These are phyloP conservation scores for Cliona cf. orientalis DNA, from an alignment of 37 sponge, comb jelly and placozoan genomes.

Conservation along the genomic window DNA sequence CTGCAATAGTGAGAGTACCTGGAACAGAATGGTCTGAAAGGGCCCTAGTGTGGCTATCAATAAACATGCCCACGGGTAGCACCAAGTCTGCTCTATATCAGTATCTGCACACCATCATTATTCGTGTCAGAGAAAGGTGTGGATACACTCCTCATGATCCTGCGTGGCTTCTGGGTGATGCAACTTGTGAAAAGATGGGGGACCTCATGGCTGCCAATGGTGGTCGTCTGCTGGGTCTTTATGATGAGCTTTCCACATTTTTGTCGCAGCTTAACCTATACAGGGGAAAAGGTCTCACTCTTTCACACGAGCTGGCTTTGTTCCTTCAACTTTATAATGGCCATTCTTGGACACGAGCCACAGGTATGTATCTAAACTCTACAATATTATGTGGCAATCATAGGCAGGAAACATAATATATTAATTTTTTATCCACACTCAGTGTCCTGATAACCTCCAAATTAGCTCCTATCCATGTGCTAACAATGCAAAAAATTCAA, in stretches of 20 bases:
- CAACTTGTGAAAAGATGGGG: conserved; percentile 39
- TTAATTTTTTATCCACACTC: no score
- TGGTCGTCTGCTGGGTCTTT: conserved; percentile 12
- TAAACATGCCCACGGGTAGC: conserved; percentile 33
- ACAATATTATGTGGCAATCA: no score
- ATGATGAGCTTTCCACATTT: conserved; percentile 40
- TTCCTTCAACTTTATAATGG: no score
- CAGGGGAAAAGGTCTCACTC: not conserved
- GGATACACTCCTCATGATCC: conserved; percentile 2
- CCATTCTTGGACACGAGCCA: conserved; percentile 17
- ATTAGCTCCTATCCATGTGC: no score
- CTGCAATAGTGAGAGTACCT: no score
- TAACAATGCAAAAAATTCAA: no score
- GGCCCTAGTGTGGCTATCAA: conserved; percentile 3
- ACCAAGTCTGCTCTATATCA: conserved; percentile 7
- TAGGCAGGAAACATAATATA: no score
- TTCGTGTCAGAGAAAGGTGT: not conserved
- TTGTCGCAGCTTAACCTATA: conserved; percentile 28
- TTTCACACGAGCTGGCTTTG: conserved; percentile 27
- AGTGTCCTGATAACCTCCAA: no score
- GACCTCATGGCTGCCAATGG: conserved; percentile 18
- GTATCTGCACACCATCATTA: not conserved
- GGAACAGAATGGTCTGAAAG: no score
- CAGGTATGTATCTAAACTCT: no score
- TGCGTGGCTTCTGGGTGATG: conserved; percentile 27